These are phyloP conservation scores for Scaptomyza cyrtandrae DNA, from an alignment of 2,888 invertebrate genomes.

Conservation along the genomic window DNA sequence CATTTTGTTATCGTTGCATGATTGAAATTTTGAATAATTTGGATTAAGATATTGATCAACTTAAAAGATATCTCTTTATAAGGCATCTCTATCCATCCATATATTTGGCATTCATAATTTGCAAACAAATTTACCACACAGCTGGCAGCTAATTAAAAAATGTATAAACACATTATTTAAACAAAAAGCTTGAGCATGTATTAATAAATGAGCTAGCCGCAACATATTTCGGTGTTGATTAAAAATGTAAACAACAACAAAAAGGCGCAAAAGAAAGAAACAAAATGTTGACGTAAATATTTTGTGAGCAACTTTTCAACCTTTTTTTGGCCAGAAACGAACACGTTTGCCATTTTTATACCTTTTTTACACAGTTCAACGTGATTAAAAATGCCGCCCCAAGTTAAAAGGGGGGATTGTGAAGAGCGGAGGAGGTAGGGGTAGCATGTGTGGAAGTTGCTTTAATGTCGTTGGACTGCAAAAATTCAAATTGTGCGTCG, in stretches of 20 bases:
- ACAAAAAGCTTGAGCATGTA: constrained; percentile 37
- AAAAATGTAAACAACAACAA: constrained; percentile 67
- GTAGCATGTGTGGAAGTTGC: background rate
- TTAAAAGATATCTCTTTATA: constrained; percentile 9
- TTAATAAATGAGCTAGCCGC: constrained; percentile 53
- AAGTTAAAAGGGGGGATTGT: constrained; percentile 4
- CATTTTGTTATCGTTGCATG: background rate
- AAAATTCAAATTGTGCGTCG: constrained; percentile 37
- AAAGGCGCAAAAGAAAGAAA: constrained; percentile 11
- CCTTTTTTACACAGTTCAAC: constrained; percentile 28
- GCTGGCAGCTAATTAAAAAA: constrained; percentile 59
- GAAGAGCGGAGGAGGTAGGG: background rate
- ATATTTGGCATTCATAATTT: constrained; percentile 28
- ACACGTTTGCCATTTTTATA: constrained; percentile 51
- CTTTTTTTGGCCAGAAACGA: constrained; percentile 33
- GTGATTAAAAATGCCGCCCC: constrained; percentile 39
- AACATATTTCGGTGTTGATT: constrained; percentile 39
- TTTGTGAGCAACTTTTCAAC: constrained; percentile 29
- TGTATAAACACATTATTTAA: constrained; percentile 51
- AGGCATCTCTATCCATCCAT: background rate
- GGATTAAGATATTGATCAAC: constrained; percentile 17
- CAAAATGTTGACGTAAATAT: constrained; percentile 21
- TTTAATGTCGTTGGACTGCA: constrained; percentile 11
- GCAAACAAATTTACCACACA: constrained; percentile 30
- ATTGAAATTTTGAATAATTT: background rate